Evolutionary conservation across 2,113 vertebrate genomes (phyloP), one percentile per base, ranked within the genome.

Genomic region (Indicator indicator): DNA sequence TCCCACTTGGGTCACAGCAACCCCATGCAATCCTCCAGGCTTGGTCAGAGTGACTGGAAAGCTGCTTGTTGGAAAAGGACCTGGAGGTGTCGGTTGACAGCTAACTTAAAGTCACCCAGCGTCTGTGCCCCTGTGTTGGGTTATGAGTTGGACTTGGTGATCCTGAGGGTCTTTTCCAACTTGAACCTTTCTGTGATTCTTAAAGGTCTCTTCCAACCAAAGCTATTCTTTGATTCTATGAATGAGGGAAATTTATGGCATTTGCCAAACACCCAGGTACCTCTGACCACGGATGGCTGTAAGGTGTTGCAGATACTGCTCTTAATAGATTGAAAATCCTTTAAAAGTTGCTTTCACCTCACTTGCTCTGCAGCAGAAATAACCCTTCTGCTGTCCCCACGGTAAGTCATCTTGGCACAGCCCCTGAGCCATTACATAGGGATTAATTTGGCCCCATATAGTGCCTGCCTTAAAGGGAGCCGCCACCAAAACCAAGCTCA

Each of bases 401-500:
- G 12, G 23, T 4, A 80, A 71, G 52, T 62, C 82, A 58, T 9
- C 72, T 42, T 65, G 64, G 65, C 89, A 89, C 5, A 1, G 20
- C 84, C 72, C 42, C 44, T 60, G 46, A 12, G 0, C 0, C 0
- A 17, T 32, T 28, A 48, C 81, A 5, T 0, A 16, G 91, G 84
- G 75, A 93, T 81, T 75, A 28, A 86, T 90, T 50, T 23, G 42
- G 9, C 86, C 82, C 89, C 74, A 12, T 2, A 58, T 0, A 90
- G 52, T 1, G 44, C 40, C 72, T 55, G 86, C 80, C 89, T 94
- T 93, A 38, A 82, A 78, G 2, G 10, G 30, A 86, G 65, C 67
- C 2, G 2, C 92, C 5, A 33, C 94, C 94, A 83, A 93, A 93
- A 83, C 91, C 85, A 38, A 54, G 81, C 86, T 95, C 82, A 12